Evolutionary conservation across 2,113 vertebrate genomes (phyloP), one percentile per base, ranked within the genome.

Genomic region (Propithecus coquereli): DNA sequence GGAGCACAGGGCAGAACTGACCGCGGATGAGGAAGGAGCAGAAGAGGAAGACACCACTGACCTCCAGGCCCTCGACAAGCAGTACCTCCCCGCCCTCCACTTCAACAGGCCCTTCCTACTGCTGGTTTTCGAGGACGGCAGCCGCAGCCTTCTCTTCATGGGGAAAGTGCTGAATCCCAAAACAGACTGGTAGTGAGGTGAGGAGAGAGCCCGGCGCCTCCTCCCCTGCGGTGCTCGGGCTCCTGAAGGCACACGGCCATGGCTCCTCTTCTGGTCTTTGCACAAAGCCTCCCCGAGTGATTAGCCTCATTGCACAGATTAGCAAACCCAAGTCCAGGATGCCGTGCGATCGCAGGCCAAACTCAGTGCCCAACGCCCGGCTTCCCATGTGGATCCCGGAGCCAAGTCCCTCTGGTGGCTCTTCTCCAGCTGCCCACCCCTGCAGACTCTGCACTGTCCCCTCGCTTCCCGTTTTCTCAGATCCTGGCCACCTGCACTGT

Each of bases 21-120:
- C 98, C 0, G 95, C 99, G 25, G 98, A 98, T 73, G 99, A 99
- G 98, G 98, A 97, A 0, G 99, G 99, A 74, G 99, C 98, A 10
- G 99, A 99, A 66, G 98, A 99, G 14, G 97, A 98, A 16, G 98
- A 97, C 2, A 22, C 0, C 65, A 99, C 98, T 4, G 23, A 65
- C 0, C 0, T 98, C 0, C 98, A 98, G 59, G 0, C 16, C 0
- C 71, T 97, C 85, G 94, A 92, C 11, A 3, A 94, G 83, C 89
- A 81, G 30, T 9, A 97, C 74, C 0, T 0, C 0, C 82, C 87
- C 54, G 5, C 0, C 0, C 34, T 99, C 50, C 87, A 0, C 0
- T 95, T 99, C n/a, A 94, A 99, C 96, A 98, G 90, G 8, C 97
- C 99, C 47, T 99, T 99, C 96, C 4, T 99, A 66, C 20, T 98